phyloP scores from a whole-genome alignment of 1,140 invertebrate genomes.

The Cryptotermes secundus region DNA sequence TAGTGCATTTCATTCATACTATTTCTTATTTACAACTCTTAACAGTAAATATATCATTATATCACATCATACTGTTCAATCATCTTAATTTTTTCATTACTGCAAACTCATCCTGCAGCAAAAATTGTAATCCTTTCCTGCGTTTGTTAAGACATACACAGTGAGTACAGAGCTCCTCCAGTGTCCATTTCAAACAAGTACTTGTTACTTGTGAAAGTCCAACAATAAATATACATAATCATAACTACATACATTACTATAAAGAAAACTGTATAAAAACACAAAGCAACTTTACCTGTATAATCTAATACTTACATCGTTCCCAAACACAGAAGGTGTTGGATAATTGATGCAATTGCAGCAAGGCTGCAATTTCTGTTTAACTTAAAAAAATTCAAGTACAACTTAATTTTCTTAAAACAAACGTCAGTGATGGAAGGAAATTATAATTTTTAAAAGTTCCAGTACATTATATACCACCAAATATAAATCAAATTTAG shows the following conservation, averaged over 20 bases:
- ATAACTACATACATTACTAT: background rate
- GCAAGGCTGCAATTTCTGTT: background rate
- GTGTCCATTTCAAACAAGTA: background rate
- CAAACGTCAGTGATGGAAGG: no score
- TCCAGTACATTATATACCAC: no score
- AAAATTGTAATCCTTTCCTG: background rate
- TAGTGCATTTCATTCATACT: conserved; percentile 30
- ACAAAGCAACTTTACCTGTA: background rate
- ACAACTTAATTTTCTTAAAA: background rate
- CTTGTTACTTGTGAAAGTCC: background rate
- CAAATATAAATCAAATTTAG: no score
- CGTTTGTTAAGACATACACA: background rate
- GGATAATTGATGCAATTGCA: background rate
- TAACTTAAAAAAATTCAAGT: background rate
- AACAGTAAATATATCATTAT: conserved; percentile 1
- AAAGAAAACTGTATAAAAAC: background rate
- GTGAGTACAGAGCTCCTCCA: background rate
- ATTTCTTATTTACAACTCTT: conserved; percentile 26
- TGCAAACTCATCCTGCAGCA: background rate
- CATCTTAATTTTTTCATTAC: background rate
- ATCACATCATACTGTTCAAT: background rate
- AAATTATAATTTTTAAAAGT: no score
- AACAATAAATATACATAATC: background rate
- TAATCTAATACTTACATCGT: background rate
- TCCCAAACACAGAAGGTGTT: background rate